A percentile compares a stretch with the other conserved stretches of the same genome.
These are phyloP conservation scores for Papilio demoleus DNA, from an alignment of 2,888 invertebrate species.

Conservation along the genomic window DNA sequence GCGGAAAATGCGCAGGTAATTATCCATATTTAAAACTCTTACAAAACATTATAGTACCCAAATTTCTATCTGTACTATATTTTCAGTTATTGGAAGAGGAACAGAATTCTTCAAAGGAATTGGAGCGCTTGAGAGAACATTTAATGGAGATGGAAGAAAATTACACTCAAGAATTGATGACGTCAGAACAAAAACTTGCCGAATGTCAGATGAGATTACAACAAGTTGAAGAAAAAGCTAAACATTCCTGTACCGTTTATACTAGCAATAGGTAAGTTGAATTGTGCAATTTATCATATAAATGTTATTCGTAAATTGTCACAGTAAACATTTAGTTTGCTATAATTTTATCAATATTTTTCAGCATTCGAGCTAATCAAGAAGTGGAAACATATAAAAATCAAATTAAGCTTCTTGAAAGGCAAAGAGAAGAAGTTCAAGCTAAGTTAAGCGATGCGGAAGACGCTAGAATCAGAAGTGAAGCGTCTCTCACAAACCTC, in stretches of 20 bases:
- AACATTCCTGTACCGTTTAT: slow-evolving; percentile 90
- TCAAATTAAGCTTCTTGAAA: slow-evolving; percentile 89
- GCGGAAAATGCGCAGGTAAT: slow-evolving; percentile 83
- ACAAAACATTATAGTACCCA: neutral
- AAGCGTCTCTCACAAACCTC: slow-evolving; percentile 92
- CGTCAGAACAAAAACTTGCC: slow-evolving; percentile 91
- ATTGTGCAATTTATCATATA: neutral
- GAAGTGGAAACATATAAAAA: slow-evolving; percentile 94
- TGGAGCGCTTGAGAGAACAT: slow-evolving; percentile 93
- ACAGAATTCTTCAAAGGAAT: slow-evolving; percentile 86
- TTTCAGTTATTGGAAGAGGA: slow-evolving; percentile 86
- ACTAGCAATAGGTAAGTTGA: slow-evolving; percentile 88
- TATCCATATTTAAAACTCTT: neutral
- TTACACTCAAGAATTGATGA: slow-evolving; percentile 93
- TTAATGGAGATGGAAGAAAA: slow-evolving; percentile 93
- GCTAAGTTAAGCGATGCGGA: slow-evolving; percentile 89
- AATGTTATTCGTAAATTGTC: too few relatives aligned
- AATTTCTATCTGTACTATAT: slow-evolving; percentile 15
- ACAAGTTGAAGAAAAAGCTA: slow-evolving; percentile 88
- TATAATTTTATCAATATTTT: slow-evolving; percentile 43
- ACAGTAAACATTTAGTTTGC: neutral
- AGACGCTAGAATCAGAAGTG: slow-evolving; percentile 90
- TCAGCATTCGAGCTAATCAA: slow-evolving; percentile 92
- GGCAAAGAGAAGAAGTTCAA: slow-evolving; percentile 93
- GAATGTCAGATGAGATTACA: slow-evolving; percentile 88